A percentile compares a stretch with the other conserved stretches of the same genome.
Conservation (phyloP, 2,113 vertebrate genomes). For the Pterophyllum scalare region DNA sequence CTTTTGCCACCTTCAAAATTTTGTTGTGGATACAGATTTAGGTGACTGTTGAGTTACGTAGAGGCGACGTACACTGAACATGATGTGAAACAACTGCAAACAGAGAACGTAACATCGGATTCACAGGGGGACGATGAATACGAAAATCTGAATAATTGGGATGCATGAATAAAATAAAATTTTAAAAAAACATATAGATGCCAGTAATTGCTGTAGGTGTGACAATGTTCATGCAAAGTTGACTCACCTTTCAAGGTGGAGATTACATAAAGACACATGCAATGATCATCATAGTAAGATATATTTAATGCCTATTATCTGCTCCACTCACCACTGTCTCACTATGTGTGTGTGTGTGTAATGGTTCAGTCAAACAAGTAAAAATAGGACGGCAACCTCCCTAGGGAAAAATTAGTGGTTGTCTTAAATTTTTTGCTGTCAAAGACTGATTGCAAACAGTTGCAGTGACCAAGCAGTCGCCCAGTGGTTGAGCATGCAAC, state of each 20-base stretch:
- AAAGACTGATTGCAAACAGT: not conserved
- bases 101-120: not conserved
- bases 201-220: not conserved
- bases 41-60: too few relatives aligned
- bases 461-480: not conserved
- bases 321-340: not conserved
- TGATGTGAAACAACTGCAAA: too few relatives aligned
- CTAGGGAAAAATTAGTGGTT: not conserved
- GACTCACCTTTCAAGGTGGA: not conserved
- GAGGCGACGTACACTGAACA: too few relatives aligned
- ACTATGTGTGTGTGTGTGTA: not conserved
- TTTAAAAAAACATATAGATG: not conserved
- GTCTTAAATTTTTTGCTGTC: not conserved
- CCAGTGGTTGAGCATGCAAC: not conserved
- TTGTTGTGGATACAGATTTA: not conserved
- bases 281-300: not conserved
- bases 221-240: not conserved
- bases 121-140: not conserved
- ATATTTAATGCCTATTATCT: not conserved
- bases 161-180: too few relatives aligned
- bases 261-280: not conserved
- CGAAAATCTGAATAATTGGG: not conserved
- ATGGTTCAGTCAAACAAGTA: not conserved
- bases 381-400: not conserved
- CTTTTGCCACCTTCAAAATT: not conserved